Base-by-base conservation (phyloP, 2,113 vertebrate species). In the Chamaetylas fuelleborni region DNA sequence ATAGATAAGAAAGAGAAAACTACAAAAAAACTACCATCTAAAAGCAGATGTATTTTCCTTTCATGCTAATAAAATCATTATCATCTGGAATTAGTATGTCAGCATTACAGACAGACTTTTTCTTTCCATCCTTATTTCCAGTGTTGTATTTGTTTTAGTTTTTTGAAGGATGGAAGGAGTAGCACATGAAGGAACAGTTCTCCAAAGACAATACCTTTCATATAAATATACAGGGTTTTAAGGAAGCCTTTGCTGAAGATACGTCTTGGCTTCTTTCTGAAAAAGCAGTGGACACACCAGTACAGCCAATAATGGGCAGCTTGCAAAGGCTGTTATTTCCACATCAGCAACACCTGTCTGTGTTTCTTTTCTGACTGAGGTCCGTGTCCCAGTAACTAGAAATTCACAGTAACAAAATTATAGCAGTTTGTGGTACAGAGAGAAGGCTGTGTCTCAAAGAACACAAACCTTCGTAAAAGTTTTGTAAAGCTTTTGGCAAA, bases 311-410 rank as follows among this genome's bases (percentile, higher is more conserved):
- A 81, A 9, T 0, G 1, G 25, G 22, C 22, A 57, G 9, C 20
- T 79, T 60, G 31, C 16, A n/a, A 79, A 51, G 33, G 36, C 19
- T 4, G 3, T 20, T 47, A 26, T 57, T 31, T 61, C 8, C n/a
- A 43, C n/a, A 31, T 57, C 36, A 61, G 34, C 28, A 76, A 6
- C 12, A 42, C 2, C 0, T 0, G 5, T 22, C 23, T 64, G 5
- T n/a, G 31, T n/a, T 51, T 84, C 47, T 80, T 56, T 70, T 31
- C 47, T 57, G 25, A 50, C 33, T 29, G 45, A 40, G 40, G 17
- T 4, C 5, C 12, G 9, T n/a, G 8, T 14, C 31, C 71, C 11
- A 33, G 15, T 24, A 36, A 43, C 28, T 40, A 45, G 70, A 70
- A 80, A 80, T 36, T 23, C 14, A 7, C 31, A 62, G 26, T 28